A percentile compares a stretch with the other conserved stretches of the same genome.
Conservation (phyloP, 1,140 invertebrate species). For the Saccostrea cuccullata region DNA sequence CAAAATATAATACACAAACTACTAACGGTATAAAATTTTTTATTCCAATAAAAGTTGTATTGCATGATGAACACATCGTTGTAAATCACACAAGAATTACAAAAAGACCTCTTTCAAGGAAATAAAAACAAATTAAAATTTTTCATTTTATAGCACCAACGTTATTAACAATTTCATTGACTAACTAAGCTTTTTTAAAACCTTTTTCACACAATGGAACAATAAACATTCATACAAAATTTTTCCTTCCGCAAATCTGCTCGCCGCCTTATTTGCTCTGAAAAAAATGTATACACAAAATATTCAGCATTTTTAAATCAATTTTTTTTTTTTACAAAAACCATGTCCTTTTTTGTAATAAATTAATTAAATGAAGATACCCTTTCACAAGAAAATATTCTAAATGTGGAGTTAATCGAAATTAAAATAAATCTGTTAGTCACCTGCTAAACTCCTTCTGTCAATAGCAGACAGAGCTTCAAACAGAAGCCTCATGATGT, state of each 20-base stretch:
- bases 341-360: background rate
- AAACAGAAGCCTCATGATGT: constrained; percentile 84
- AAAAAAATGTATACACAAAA: constrained; percentile 36
- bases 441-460: constrained; percentile 83
- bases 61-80: background rate
- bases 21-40: background rate
- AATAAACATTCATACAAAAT: constrained; percentile 56
- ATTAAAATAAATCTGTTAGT: background rate
- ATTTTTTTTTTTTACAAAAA: background rate
- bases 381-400: too few relatives aligned
- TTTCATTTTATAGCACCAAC: background rate
- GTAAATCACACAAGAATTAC: background rate
- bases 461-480: constrained; percentile 83
- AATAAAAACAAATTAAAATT: background rate
- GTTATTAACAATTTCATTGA: background rate
- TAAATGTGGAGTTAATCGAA: too few relatives aligned
- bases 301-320: background rate
- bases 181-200: background rate
- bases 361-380: background rate
- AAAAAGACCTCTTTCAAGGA: background rate
- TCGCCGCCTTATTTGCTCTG: constrained; percentile 60
- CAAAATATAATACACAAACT: too few relatives aligned
- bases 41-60: background rate
- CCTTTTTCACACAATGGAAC: constrained; percentile 51
- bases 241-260: constrained; percentile 58